Evolutionary conservation across 2,797 vertebrate species (phyloP).

Genomic region (Myotis pilosus): DNA sequence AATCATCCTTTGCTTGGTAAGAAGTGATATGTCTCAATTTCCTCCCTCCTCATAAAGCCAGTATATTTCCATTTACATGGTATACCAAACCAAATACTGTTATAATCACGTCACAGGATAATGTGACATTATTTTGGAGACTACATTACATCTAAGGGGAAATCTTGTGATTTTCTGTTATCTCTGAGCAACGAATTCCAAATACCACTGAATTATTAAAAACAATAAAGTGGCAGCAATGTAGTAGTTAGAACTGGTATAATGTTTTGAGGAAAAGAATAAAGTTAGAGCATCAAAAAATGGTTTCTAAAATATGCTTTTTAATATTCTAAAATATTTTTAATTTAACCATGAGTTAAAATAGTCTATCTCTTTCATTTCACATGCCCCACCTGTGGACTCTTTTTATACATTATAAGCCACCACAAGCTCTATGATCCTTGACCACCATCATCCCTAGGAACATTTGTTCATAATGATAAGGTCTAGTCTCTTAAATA

Average conservation of each 20-base stretch:
- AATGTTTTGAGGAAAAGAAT: conserved; percentile 12
- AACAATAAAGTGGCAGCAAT: neutral
- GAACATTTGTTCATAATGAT: neutral
- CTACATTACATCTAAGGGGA: conserved; percentile 35
- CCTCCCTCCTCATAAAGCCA: neutral
- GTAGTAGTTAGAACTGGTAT: neutral
- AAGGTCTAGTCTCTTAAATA: conserved; percentile 5
- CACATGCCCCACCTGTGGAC: neutral
- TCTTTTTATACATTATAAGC: neutral
- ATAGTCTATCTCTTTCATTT: neutral
- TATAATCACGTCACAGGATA: neutral
- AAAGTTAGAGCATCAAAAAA: neutral
- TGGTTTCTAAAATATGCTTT: neutral
- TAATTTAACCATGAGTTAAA: conserved; percentile 2
- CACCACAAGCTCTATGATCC: neutral
- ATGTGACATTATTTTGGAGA: neutral
- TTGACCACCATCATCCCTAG: neutral
- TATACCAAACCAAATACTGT: neutral
- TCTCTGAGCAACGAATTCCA: conserved; percentile 10
- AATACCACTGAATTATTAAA: neutral
- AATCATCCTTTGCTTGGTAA: neutral
- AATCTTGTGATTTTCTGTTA: neutral
- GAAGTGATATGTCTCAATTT: neutral
- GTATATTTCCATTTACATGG: neutral
- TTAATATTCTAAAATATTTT: conserved; percentile 10